Conservation (phyloP, 2,888 invertebrate genomes). For the Cataglyphis rosenhaueri region DNA sequence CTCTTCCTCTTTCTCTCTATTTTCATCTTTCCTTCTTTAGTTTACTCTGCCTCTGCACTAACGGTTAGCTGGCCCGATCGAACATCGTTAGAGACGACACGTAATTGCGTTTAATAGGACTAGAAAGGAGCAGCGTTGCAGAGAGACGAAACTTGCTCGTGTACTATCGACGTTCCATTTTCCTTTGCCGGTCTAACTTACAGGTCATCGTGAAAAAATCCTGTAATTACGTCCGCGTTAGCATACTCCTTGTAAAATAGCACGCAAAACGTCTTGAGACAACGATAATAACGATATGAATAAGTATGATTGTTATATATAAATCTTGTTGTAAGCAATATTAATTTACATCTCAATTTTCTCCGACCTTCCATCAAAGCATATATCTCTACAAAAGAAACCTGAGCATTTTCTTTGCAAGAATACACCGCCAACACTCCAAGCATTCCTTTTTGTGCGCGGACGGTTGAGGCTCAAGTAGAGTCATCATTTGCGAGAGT, state of each 20-base stretch:
- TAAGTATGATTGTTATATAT: background rate
- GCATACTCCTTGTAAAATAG: slow-evolving; percentile 18
- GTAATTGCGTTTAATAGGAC: slow-evolving; percentile 73
- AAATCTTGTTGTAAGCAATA: background rate
- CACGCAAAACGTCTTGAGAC: slow-evolving; percentile 6
- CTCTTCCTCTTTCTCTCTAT: background rate
- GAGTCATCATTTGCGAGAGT: slow-evolving; percentile 82
- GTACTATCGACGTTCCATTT: slow-evolving; percentile 58
- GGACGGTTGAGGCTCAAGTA: slow-evolving; percentile 81
- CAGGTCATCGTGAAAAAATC: slow-evolving; percentile 17
- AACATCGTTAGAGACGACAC: slow-evolving; percentile 67
- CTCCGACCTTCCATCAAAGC: background rate
- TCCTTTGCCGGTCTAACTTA: slow-evolving; percentile 62
- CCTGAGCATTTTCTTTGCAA: slow-evolving; percentile 78
- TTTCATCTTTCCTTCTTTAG: slow-evolving; percentile 9
- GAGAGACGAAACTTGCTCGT: slow-evolving; percentile 64
- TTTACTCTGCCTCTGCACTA: slow-evolving; percentile 50
- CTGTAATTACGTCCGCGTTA: slow-evolving; percentile 31
- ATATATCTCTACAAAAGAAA: slow-evolving; percentile 62
- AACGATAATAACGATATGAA: background rate
- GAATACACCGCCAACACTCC: slow-evolving; percentile 79
- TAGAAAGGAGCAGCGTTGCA: slow-evolving; percentile 65
- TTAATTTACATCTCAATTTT: slow-evolving; percentile 1
- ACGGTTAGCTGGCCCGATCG: slow-evolving; percentile 54
- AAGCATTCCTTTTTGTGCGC: slow-evolving; percentile 78